Evolutionary conservation across 1,140 invertebrate genomes (phyloP), one percentile per base, ranked within the genome.

Genomic region (Hypsibius dujardini): DNA sequence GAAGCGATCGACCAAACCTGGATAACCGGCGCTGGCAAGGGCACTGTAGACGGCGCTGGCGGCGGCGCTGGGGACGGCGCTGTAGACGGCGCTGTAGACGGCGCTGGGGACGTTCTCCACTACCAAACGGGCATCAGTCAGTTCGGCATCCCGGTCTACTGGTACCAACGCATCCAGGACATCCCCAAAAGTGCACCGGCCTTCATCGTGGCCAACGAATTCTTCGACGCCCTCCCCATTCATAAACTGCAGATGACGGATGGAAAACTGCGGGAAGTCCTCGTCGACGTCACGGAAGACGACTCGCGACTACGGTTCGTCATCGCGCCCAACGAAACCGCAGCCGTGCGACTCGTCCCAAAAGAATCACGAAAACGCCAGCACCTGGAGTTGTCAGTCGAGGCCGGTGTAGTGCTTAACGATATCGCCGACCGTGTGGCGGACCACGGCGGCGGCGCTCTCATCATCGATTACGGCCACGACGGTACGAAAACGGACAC

Each of bases 211-310:
- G 95, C 93, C 59, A 90, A 98, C 82, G 95, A 98, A 81, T 98
- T 97, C 81, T 94, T 98, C 78, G 95, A 98, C 85, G 93, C 92
- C n/a, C 80, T 98, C 42, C 95, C 95, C 1, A 86, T 97, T 74
- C 92, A 98, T 77, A 95, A 96, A 80, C 90, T 83, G 69, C 76
- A 90, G 84, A 90, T 86, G 84, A 88, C 85, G 56, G 82, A 87
- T 56, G 80, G 85, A 69, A 85, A 86, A 0, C 95, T 91, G 90
- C 81, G 86, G 74, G 93, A 97, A 84, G 81, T 95, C 47, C 80
- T 95, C 50, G 84, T 96, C 59, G 91, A 95, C 78, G 79, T 91
- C 56, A 85, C 89, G 76, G 75, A 79, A 80, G 45, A 73, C 69
- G 71, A 69, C 46, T 77, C 82, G 71, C 79, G 81, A 75, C 84